Evolutionary conservation across 1,140 invertebrate genomes (phyloP), one percentile per base, ranked within the genome.

Genomic region (Danaus melanippus): DNA sequence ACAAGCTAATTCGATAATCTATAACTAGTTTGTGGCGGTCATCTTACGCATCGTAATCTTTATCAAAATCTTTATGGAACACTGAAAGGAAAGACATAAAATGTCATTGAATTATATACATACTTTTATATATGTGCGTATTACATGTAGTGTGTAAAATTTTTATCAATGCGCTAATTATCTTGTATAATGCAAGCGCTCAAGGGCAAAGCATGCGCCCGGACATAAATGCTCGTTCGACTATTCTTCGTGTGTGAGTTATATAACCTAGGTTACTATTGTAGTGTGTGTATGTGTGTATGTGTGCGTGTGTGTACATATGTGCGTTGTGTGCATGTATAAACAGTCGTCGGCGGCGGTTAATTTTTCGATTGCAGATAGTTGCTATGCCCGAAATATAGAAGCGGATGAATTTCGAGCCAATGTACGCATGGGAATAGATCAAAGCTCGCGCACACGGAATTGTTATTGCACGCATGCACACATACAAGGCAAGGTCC

Each of bases 141-240:
- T 32, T 32, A 32, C 21, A 32, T 32, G 21, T 4, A 66, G 65
- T 74, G 78, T 80, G 79, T 80, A 76, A 75, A 50, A 64, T 84
- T 79, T 84, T 85, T 82, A 85, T 84, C 76, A 76, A 84, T 78
- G 74, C 79, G 79, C 75, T 76, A 84, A 81, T 83, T 72, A 74
- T 79, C 76, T 79, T 79, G 70, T 69, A 66, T 69, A 73, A 71
- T 76, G 79, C 75, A 77, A 74, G 67, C 68, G 69, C 69, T 84
- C 80, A 86, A 84, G 83, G 83, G 80, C 80, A 86, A 81, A 75
- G 69, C 79, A 80, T 79, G 69, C 69, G 79, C 70, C 72, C 80
- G 79, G 69, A 66, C 77, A 67, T 71, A 69, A 60, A 58, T 71
- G 66, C 67, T 62, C 61, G 51, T 65, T 68, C 73, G 64, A 61